Base-by-base conservation (phyloP, 2,113 vertebrate genomes). In the Pampusana beccarii region DNA sequence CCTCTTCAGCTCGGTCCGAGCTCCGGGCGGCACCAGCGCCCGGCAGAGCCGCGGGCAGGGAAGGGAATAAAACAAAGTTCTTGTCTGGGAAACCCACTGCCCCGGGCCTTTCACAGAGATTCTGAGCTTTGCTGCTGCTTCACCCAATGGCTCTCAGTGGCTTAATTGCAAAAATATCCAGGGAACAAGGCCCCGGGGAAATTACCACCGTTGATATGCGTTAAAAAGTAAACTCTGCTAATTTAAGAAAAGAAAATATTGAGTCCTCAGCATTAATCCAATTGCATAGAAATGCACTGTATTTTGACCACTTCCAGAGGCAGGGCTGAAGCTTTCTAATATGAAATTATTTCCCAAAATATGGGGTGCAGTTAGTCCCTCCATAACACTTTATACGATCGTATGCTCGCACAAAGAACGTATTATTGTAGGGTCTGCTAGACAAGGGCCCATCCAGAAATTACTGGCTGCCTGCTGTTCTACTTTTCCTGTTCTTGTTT, bases 401-500 rank as follows among this genome's bases (percentile, higher is more conserved):
- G 33, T 38, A 3, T 13, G 56, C 57, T 24, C 18, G 86, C 94
- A 93, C 94, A 90, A 87, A 91, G 81, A 69, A 28, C 0, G 2
- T 33, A 74, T 91, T 4, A 78, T 91, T 4, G 4, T 17, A 42
- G 92, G 84, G 85, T 93, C 81, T 93, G 60, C 54, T 48, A 82
- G 88, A 46, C 60, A 82, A 96, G 86, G 78, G 87, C 87, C 90
- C 11, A 25, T 87, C 79, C 83, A 88, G 85, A 62, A 80, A 81
- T 60, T 48, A 57, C 67, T 28, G 21, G 60, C 65, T 33, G 67
- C 90, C 91, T 81, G 88, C 89, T 85, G 29, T 44, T 91, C 42
- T 56, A 16, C 90, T 82, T 95, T 93, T 87, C 92, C 93, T 94
- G 79, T 88, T 95, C 92, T 77, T 92, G 70, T 88, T 84, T 81